Evolutionary conservation across 2,888 invertebrate genomes (phyloP).

Genomic region (Nyleta sp.): DNA sequence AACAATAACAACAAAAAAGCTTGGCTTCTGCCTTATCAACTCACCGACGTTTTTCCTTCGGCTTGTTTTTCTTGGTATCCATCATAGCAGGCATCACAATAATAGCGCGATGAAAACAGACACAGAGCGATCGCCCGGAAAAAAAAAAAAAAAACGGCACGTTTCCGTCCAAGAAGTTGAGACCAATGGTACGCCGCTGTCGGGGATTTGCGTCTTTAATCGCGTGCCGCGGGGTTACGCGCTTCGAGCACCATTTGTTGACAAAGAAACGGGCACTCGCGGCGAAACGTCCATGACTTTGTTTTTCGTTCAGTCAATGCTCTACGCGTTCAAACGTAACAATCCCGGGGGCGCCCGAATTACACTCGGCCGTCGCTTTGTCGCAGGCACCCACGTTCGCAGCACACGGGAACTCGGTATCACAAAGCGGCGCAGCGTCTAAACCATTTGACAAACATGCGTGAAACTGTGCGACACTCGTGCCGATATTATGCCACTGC

Average conservation of each 20-base stretch:
- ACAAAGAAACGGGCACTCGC: slow-evolving; percentile 21
- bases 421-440: neutral
- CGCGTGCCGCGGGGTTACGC: neutral
- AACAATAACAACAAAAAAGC: too few relatives aligned
- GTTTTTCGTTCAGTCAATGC: slow-evolving; percentile 32
- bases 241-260: slow-evolving; percentile 21
- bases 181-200: too few relatives aligned
- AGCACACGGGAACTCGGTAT: neutral
- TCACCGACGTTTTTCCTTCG: slow-evolving; percentile 39
- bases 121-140: neutral
- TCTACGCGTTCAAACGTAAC: slow-evolving; percentile 9
- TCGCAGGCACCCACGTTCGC: too few relatives aligned
- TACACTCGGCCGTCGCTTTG: neutral
- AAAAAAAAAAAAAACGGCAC: neutral
- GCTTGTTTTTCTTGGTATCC: slow-evolving; percentile 44
- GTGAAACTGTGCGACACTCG: slow-evolving; percentile 32
- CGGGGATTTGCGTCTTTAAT: neutral
- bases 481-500: slow-evolving; percentile 36
- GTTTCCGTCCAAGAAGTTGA: too few relatives aligned
- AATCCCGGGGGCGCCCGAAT: neutral
- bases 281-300: slow-evolving; percentile 39
- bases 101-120: neutral
- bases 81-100: neutral
- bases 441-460: slow-evolving; percentile 17
- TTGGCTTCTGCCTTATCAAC: too few relatives aligned